Evolutionary conservation across 2,797 vertebrate genomes (phyloP).

Genomic region (Takifugu ocellatus): DNA sequence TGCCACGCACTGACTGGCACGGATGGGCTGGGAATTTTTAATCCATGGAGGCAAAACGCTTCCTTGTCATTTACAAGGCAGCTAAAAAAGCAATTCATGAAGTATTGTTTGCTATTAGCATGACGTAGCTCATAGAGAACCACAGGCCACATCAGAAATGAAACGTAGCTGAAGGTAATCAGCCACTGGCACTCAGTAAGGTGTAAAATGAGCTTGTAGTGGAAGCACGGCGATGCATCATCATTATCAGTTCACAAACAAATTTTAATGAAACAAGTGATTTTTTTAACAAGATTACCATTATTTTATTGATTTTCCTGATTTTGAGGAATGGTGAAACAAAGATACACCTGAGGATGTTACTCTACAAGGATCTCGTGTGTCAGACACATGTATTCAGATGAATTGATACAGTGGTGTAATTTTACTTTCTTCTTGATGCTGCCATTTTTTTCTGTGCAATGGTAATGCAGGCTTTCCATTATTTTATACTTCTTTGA

Average conservation of each 20-base stretch:
- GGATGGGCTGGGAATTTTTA: conserved; percentile 1
- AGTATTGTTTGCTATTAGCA: conserved; percentile 37
- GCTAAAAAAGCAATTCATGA: conserved; percentile 24
- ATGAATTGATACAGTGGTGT: too few species aligned
- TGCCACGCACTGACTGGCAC: too few species aligned
- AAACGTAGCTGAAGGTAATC: conserved; percentile 32
- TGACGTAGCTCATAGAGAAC: conserved; percentile 11
- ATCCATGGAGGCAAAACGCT: conserved; percentile 2
- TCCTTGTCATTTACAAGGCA: conserved; percentile 13
- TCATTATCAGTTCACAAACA: conserved; percentile 31
- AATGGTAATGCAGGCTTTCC: too few species aligned
- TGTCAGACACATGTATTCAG: too few species aligned
- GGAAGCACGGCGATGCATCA: conserved; percentile 30
- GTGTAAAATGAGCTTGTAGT: conserved; percentile 43
- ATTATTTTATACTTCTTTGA: too few species aligned
- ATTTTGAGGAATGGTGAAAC: conserved; percentile 3
- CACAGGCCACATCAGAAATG: conserved; percentile 9
- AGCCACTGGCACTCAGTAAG: conserved; percentile 31
- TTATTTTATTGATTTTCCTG: conserved; percentile 7
- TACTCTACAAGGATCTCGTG: too few species aligned
- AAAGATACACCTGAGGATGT: not conserved
- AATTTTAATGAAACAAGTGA: conserved; percentile 16
- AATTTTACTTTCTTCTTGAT: too few species aligned
- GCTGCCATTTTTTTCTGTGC: too few species aligned
- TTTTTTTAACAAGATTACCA: not conserved